These are phyloP conservation scores for Teleogryllus occipitalis DNA, from an alignment of 1,140 invertebrate species.

Conservation along the genomic window DNA sequence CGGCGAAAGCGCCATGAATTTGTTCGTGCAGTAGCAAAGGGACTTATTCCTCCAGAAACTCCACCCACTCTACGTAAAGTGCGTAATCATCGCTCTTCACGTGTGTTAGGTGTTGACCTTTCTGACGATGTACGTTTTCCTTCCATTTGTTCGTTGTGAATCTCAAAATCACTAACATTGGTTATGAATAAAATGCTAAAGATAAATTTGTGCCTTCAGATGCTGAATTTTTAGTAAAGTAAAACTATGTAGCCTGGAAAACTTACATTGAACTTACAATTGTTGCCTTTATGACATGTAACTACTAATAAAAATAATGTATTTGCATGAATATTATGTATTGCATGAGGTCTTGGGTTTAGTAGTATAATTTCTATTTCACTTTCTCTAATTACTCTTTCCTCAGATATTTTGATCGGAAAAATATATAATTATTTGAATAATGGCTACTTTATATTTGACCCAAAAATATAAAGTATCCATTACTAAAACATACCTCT, in stretches of 20 bases:
- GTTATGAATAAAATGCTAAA: background rate
- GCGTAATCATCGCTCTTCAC: conserved; percentile 35
- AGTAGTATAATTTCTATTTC: too few species aligned
- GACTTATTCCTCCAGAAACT: conserved; percentile 56
- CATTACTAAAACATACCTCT: too few species aligned
- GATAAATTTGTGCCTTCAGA: background rate
- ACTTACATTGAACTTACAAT: conserved; percentile 13
- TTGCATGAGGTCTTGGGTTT: too few species aligned
- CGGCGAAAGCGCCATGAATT: conserved; percentile 56
- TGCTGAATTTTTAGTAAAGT: background rate
- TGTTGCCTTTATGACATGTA: background rate
- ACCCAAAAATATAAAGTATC: too few species aligned
- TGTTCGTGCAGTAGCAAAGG: conserved; percentile 53
- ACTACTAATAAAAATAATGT: too few species aligned
- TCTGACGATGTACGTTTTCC: conserved; percentile 36
- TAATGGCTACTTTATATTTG: too few species aligned
- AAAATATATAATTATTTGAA: too few species aligned
- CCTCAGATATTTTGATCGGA: too few species aligned
- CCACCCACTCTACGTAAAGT: conserved; percentile 44
- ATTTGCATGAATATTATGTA: too few species aligned
- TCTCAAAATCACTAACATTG: background rate
- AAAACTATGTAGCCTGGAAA: background rate
- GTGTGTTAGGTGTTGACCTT: conserved; percentile 34
- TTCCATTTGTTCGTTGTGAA: background rate
- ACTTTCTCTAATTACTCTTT: too few species aligned